phyloP scores from a whole-genome alignment of 2,113 vertebrate species.

The Urocitellus parryii region DNA sequence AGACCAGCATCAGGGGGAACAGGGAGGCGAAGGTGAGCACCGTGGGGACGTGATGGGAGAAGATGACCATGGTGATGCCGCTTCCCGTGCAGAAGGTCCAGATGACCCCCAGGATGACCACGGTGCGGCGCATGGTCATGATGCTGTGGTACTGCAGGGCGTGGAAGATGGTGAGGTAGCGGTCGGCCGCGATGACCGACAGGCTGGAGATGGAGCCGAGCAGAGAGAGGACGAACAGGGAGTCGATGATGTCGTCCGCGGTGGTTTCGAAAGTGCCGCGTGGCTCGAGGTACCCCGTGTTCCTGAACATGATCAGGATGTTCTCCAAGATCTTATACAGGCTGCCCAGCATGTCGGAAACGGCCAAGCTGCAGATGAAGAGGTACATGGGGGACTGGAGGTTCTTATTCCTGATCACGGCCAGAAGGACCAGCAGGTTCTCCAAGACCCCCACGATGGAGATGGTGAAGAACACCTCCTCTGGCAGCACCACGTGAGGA shows the following conservation, averaged over 20 bases:
- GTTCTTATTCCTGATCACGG: constrained; percentile 93
- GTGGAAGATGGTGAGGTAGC: constrained; percentile 97
- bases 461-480: constrained; percentile 92
- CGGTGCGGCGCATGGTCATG: constrained; percentile 91
- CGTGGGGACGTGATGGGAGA: constrained; percentile 89
- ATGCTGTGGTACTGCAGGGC: constrained; percentile 95
- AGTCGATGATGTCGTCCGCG: constrained; percentile 94
- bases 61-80: constrained; percentile 91
- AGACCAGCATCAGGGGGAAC: constrained; percentile 91
- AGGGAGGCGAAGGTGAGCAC: constrained; percentile 92
- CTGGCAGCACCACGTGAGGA: constrained; percentile 89
- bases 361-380: constrained; percentile 96
- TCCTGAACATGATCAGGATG: constrained; percentile 91
- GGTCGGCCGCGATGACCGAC: constrained; percentile 94
- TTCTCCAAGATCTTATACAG: constrained; percentile 94
- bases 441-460: constrained; percentile 92
- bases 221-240: constrained; percentile 93
- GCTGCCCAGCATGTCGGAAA: constrained; percentile 95
- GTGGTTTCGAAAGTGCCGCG: constrained; percentile 87
- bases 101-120: constrained; percentile 86
- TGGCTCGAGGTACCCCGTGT: constrained; percentile 89
- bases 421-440: constrained; percentile 94
- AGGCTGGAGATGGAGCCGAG: constrained; percentile 96
- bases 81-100: constrained; percentile 91
- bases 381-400: constrained; percentile 97